Evolutionary conservation across 2,888 invertebrate species (phyloP).

Genomic region (Trichogramma evanescens): DNA sequence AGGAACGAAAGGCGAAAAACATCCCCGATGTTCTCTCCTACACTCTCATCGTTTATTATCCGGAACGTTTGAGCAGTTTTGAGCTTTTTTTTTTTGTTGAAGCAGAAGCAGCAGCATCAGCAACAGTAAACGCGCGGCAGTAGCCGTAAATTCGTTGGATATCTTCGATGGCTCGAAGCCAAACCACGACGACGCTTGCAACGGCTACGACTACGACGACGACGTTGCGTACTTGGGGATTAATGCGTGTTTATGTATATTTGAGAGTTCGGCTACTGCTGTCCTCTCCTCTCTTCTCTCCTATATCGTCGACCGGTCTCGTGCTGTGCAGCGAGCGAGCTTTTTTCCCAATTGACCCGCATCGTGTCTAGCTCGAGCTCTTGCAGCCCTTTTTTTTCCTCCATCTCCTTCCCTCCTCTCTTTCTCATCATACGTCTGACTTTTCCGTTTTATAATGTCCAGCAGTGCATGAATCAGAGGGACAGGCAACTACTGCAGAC

Average conservation of each 20-base stretch:
- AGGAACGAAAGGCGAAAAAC: conserved; percentile 30
- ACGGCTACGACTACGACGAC: conserved; percentile 10
- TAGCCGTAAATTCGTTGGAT: conserved; percentile 27
- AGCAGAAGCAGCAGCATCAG: conserved; percentile 23
- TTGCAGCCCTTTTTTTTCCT: conserved; percentile 1
- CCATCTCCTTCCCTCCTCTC: not conserved
- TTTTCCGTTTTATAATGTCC: too few relatives aligned
- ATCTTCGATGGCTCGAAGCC: conserved; percentile 42
- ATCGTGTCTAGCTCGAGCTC: not conserved
- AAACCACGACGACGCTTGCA: conserved; percentile 28
- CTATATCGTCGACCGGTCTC: too few relatives aligned
- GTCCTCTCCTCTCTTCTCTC: too few relatives aligned
- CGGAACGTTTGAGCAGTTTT: conserved; percentile 41
- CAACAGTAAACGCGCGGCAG: not conserved
- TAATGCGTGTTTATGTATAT: conserved; percentile 43
- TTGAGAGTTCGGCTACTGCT: conserved; percentile 21
- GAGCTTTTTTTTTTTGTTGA: conserved; percentile 13
- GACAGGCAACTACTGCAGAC: too few relatives aligned
- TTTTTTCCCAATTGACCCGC: conserved; percentile 18
- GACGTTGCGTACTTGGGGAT: conserved; percentile 26
- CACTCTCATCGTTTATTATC: conserved; percentile 43
- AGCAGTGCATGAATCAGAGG: too few relatives aligned
- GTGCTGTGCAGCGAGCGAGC: not conserved
- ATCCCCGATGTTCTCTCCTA: conserved; percentile 29
- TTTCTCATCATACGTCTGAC: too few relatives aligned